Conservation (phyloP, 2,113 vertebrate species). For the Chloropsis cyanopogon region DNA sequence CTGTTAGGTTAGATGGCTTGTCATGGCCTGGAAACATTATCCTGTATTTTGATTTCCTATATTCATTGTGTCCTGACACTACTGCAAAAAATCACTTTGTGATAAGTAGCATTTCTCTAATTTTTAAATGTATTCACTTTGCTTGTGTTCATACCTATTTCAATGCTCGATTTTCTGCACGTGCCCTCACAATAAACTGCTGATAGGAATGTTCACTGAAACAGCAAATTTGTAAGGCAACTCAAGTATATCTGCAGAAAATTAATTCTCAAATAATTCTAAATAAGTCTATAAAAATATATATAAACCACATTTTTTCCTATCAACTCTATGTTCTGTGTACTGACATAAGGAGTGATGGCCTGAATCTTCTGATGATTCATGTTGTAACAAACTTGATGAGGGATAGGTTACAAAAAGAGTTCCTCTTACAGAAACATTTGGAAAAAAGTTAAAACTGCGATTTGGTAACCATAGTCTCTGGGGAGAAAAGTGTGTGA, state of each 20-base stretch:
- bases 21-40: neutral
- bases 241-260: neutral
- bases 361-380: neutral
- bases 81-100: neutral
- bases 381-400: neutral
- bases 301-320: neutral
- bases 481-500: neutral
- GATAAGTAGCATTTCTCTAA: neutral
- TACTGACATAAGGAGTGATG: neutral
- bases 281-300: neutral
- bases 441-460: neutral
- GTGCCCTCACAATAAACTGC: neutral
- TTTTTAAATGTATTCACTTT: neutral
- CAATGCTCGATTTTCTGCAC: neutral
- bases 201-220: neutral
- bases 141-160: neutral
- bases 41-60: neutral
- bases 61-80: neutral
- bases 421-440: neutral
- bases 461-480: neutral
- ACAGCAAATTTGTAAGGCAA: neutral
- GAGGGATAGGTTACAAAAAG: neutral
- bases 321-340: neutral
- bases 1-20: neutral
- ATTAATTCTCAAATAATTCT: neutral